Conservation (phyloP, 2,797 vertebrate genomes). For the Xenentodon cancila region DNA sequence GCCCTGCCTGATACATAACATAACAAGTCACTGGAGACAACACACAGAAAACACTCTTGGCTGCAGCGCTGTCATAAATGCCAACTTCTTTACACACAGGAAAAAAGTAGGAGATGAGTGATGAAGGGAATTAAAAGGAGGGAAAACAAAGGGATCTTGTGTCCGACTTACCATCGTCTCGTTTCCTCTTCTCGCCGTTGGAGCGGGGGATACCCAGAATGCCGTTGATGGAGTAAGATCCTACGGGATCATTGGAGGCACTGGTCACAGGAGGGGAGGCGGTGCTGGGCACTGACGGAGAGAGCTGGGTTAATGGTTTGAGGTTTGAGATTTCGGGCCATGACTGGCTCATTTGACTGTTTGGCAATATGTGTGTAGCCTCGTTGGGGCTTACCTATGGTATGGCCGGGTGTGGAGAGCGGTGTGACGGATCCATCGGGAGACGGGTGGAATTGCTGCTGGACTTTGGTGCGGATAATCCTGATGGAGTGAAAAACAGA, state of each 20-base stretch:
- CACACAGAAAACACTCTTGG: constrained; percentile 72
- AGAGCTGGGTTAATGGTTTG: constrained; percentile 49
- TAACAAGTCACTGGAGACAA: constrained; percentile 82
- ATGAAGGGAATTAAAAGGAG: constrained; percentile 67
- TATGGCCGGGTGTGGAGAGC: constrained; percentile 94
- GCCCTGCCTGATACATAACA: constrained; percentile 72
- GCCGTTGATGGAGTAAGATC: constrained; percentile 99
- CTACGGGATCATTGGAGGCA: constrained; percentile 98
- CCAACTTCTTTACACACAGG: constrained; percentile 72
- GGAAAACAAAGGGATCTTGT: constrained; percentile 47
- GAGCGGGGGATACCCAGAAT: constrained; percentile 99
- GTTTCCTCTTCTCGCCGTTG: constrained; percentile 99
- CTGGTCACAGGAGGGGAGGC: constrained; percentile 98
- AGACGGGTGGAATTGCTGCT: constrained; percentile 98
- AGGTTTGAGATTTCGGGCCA: not conserved
- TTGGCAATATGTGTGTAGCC: constrained; percentile 11
- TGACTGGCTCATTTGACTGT: constrained; percentile 33
- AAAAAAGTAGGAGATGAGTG: constrained; percentile 66
- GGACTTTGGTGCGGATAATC: constrained; percentile 99
- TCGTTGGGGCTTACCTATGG: constrained; percentile 88
- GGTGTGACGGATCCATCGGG: constrained; percentile 91
- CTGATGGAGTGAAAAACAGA: constrained; percentile 82
- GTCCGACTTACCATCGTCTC: constrained; percentile 94
- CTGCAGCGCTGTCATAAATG: constrained; percentile 77
- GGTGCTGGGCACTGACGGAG: constrained; percentile 92